phyloP scores from a whole-genome alignment of 1,140 invertebrate genomes.

The Hylyphantes graminicola region DNA sequence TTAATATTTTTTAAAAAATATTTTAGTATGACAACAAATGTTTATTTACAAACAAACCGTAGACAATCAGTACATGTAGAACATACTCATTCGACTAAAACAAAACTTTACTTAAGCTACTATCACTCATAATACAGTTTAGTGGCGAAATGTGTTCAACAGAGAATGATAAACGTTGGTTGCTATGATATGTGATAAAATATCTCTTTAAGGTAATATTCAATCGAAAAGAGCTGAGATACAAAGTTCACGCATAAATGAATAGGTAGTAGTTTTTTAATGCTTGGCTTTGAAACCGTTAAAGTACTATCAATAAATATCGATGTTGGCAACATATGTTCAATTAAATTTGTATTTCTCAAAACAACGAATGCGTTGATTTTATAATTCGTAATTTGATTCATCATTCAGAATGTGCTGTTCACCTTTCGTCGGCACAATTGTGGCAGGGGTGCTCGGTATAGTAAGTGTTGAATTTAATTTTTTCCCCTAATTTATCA shows the following conservation, averaged over 20 bases:
- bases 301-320: no score
- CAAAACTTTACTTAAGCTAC: no score
- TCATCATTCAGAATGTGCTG: slow-evolving; percentile 10
- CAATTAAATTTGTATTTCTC: no score
- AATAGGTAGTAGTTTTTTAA: no score
- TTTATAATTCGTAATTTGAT: not conserved
- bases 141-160: not conserved
- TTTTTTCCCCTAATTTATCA: not conserved
- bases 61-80: no score
- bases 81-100: no score
- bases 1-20: no score
- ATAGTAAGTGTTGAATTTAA: not conserved
- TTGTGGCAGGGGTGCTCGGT: slow-evolving; percentile 29
- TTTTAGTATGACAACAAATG: no score
- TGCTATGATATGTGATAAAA: slow-evolving; percentile 21
- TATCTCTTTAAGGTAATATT: not conserved
- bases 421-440: slow-evolving; percentile 20
- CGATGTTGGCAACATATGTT: no score
- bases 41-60: no score
- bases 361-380: not conserved
- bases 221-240: not conserved
- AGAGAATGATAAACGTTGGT: slow-evolving; percentile 13
- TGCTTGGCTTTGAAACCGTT: no score
- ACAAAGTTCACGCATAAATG: slow-evolving; percentile 7
- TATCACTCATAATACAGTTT: no score